These are phyloP conservation scores for Argyresthia goedartella DNA, from an alignment of 2,888 invertebrate species.

Conservation along the genomic window DNA sequence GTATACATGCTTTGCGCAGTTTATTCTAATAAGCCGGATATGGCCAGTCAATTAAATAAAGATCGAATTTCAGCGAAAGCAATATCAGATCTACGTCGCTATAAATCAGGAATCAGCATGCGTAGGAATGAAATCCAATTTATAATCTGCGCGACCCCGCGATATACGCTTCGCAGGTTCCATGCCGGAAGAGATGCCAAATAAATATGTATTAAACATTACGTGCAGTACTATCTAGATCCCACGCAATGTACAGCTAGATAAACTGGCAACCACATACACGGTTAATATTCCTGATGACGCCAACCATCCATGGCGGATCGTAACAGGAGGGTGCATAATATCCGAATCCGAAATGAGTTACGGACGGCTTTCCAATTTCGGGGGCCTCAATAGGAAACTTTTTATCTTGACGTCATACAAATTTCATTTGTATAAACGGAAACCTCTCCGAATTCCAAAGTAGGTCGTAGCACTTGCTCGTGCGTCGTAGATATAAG, in stretches of 20 bases:
- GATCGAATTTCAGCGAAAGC: background rate
- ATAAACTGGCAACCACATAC: background rate
- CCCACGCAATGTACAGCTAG: background rate
- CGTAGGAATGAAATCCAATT: slow-evolving; percentile 29
- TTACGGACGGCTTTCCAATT: background rate
- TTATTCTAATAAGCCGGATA: no score
- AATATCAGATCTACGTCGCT: background rate
- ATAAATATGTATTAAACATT: slow-evolving; percentile 64
- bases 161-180: slow-evolving; percentile 10
- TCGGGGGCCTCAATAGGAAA: background rate
- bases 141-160: slow-evolving; percentile 1
- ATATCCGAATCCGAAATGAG: slow-evolving; percentile 2
- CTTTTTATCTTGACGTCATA: no score
- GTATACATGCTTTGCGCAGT: no score
- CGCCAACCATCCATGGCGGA: slow-evolving; percentile 1
- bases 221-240: slow-evolving; percentile 20
- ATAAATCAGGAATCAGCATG: slow-evolving; percentile 21
- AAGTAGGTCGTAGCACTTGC: no score
- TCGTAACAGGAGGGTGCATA: slow-evolving; percentile 3
- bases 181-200: slow-evolving; percentile 30
- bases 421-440: no score
- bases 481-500: no score
- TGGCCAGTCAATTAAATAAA: background rate
- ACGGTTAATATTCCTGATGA: slow-evolving; percentile 2
- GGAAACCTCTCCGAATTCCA: no score